Percentiles rank a stretch among this genome's conserved stretches.
Evolutionary conservation across 1,140 invertebrate species (phyloP).

Genomic region (Caerostris darwini): DNA sequence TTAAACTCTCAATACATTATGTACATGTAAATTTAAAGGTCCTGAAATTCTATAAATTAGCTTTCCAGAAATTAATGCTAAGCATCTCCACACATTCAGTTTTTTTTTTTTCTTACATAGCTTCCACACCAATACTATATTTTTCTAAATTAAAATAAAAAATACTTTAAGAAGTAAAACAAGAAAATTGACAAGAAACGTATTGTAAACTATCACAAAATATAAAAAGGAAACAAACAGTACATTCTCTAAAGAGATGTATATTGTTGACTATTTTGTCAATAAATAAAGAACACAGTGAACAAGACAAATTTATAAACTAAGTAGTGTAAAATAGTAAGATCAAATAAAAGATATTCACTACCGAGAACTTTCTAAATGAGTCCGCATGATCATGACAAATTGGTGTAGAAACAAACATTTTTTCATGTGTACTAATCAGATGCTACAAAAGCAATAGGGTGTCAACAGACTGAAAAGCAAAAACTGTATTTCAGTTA

Average conservation of each 20-base stretch:
- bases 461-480: slow-evolving; percentile 40
- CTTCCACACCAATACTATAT: slow-evolving; percentile 74
- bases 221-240: not conserved
- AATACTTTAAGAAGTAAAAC: slow-evolving; percentile 19
- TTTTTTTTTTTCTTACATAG: not conserved
- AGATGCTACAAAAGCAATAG: slow-evolving; percentile 30
- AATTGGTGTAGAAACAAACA: slow-evolving; percentile 60
- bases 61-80: slow-evolving; percentile 43
- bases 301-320: slow-evolving; percentile 44
- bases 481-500: slow-evolving; percentile 42
- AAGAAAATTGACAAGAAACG: slow-evolving; percentile 32
- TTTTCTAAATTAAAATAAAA: slow-evolving; percentile 19
- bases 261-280: not conserved
- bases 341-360: slow-evolving; percentile 36
- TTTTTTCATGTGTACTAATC: slow-evolving; percentile 17
- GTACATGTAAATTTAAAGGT: slow-evolving; percentile 52
- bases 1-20: slow-evolving; percentile 64
- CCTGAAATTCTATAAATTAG: slow-evolving; percentile 44
- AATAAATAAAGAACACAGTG: slow-evolving; percentile 28
- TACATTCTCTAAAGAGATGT: not conserved
- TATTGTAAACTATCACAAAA: slow-evolving; percentile 42
- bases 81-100: slow-evolving; percentile 41
- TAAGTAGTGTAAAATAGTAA: slow-evolving; percentile 61
- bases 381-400: slow-evolving; percentile 51
- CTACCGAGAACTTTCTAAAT: slow-evolving; percentile 46